Conservation (phyloP, 2,113 vertebrate species). For the Conger conger region DNA sequence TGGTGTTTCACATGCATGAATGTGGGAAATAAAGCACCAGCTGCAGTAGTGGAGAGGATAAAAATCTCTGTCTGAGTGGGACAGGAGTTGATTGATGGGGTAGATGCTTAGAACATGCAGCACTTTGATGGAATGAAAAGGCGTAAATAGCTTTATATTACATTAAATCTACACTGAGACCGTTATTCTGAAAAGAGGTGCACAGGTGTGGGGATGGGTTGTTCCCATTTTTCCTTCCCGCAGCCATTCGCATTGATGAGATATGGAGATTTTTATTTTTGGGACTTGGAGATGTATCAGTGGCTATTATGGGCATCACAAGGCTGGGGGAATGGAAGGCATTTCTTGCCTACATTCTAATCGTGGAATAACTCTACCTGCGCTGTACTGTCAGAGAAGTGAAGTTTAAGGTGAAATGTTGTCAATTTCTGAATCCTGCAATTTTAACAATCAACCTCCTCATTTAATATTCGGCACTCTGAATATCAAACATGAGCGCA, state of each 20-base stretch:
- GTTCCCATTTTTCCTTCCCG: background rate
- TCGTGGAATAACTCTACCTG: too few species aligned
- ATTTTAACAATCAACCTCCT: too few species aligned
- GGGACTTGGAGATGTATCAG: background rate
- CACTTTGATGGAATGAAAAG: constrained; percentile 15
- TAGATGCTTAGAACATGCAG: background rate
- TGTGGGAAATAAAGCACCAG: background rate
- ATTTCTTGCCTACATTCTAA: too few species aligned
- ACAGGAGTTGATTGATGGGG: constrained; percentile 19
- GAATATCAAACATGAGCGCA: too few species aligned
- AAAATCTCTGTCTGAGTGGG: background rate
- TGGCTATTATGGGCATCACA: background rate
- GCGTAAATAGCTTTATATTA: background rate
- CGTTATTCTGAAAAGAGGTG: background rate
- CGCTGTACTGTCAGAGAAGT: too few species aligned
- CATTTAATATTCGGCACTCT: too few species aligned
- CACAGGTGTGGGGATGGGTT: background rate
- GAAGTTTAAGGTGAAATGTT: too few species aligned
- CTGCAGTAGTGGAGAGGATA: background rate
- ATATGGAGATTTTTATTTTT: constrained; percentile 21
- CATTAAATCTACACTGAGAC: too few species aligned
- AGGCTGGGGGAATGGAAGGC: background rate
- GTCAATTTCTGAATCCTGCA: too few species aligned
- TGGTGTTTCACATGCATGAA: background rate
- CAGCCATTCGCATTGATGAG: background rate